These are phyloP conservation scores for Vollenhovia emeryi DNA, from an alignment of 1,140 invertebrate genomes.

Conservation along the genomic window DNA sequence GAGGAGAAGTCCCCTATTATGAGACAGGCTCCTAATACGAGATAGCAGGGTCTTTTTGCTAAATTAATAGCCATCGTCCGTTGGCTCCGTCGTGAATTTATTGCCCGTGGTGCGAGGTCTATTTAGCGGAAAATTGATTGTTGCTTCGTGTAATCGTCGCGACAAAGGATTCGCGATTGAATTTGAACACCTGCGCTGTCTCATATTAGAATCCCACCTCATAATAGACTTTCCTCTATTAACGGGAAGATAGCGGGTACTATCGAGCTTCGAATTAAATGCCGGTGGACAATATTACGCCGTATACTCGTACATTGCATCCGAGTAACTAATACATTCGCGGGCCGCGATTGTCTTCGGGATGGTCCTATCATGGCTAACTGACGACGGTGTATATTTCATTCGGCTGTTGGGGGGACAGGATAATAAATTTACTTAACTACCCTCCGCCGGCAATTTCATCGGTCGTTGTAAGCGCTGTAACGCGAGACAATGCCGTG, in stretches of 20 bases:
- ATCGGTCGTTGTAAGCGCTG: slow-evolving; percentile 32
- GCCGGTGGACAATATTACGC: not conserved
- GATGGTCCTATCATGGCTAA: slow-evolving; percentile 44
- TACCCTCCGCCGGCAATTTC: slow-evolving; percentile 52
- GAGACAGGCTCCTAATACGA: too few species aligned
- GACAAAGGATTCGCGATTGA: too few species aligned
- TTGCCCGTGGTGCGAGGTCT: too few species aligned
- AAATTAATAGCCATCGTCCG: too few species aligned
- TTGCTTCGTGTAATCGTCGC: too few species aligned
- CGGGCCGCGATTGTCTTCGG: slow-evolving; percentile 12
- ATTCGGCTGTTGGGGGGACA: slow-evolving; percentile 39
- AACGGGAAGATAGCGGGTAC: not conserved
- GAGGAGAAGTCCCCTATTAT: too few species aligned
- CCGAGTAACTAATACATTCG: not conserved
- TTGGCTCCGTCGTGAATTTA: too few species aligned
- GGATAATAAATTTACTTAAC: slow-evolving; percentile 67
- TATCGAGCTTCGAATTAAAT: not conserved
- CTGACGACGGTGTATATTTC: slow-evolving; percentile 57
- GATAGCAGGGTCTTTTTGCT: too few species aligned
- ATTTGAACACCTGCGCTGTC: too few species aligned
- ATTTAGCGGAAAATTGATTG: too few species aligned
- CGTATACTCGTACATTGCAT: not conserved
- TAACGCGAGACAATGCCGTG: slow-evolving; percentile 48
- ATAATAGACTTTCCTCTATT: too few species aligned
- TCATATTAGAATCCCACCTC: too few species aligned